phyloP scores from a whole-genome alignment of 2,797 vertebrate genomes.

The Kryptolebias ocellatus region DNA sequence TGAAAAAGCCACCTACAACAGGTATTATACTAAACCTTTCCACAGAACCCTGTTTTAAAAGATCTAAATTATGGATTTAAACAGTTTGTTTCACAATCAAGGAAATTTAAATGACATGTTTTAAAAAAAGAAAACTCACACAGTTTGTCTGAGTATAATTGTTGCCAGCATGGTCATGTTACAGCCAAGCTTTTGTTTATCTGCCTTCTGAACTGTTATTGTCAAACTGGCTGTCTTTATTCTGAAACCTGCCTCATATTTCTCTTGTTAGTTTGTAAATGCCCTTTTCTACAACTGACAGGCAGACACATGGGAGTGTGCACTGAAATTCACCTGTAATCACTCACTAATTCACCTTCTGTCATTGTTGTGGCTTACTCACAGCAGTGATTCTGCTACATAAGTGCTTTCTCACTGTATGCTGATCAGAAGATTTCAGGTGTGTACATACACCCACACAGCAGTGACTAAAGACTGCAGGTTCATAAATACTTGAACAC shows the following conservation, averaged over 20 bases:
- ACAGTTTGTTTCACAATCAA: background rate
- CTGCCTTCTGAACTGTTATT: constrained; percentile 9
- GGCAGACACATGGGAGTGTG: constrained; percentile 67
- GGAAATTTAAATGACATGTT: no score
- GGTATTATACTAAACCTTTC: no score
- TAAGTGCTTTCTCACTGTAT: constrained; percentile 64
- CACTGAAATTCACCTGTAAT: constrained; percentile 77
- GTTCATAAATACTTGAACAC: constrained; percentile 18
- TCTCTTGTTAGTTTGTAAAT: constrained; percentile 64
- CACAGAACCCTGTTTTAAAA: no score
- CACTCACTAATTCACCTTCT: constrained; percentile 71
- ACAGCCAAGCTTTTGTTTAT: constrained; percentile 2
- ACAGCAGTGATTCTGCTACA: constrained; percentile 60
- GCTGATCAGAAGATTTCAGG: constrained; percentile 62
- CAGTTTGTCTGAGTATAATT: no score
- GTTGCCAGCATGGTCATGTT: no score
- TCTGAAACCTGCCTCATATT: constrained; percentile 42
- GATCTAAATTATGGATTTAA: background rate
- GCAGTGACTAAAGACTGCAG: constrained; percentile 7
- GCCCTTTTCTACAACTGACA: constrained; percentile 65
- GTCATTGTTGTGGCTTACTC: constrained; percentile 60
- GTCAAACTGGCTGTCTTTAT: constrained; percentile 20
- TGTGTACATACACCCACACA: constrained; percentile 4
- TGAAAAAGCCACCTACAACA: no score
- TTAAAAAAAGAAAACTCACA: no score